Evolutionary conservation across 1,140 invertebrate genomes (phyloP).

Genomic region (Drosophila willistoni): DNA sequence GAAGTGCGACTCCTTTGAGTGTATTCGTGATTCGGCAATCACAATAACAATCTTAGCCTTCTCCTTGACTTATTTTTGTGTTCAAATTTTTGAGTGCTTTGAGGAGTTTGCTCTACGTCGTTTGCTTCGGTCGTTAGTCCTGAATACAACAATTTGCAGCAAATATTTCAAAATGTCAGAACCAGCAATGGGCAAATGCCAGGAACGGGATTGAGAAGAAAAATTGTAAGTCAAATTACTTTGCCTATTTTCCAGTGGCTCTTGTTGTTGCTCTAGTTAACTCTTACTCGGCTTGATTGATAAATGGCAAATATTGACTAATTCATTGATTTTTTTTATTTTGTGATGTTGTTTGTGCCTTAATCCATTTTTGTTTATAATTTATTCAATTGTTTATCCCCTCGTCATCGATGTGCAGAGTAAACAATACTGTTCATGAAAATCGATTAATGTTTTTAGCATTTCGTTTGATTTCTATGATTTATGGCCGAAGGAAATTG

Average conservation of each 20-base stretch:
- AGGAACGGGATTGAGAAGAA: conserved; percentile 23
- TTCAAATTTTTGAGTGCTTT: conserved; percentile 23
- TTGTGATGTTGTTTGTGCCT: not conserved
- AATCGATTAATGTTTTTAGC: conserved; percentile 69
- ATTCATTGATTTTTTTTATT: conserved; percentile 2
- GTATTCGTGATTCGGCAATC: not conserved
- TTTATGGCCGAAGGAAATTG: conserved; percentile 47
- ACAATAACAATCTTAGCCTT: not conserved
- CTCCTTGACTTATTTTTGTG: not conserved
- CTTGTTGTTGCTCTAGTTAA: not conserved
- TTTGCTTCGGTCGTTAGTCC: conserved; percentile 69
- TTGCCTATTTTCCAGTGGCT: conserved; percentile 26
- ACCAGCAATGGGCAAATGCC: conserved; percentile 64
- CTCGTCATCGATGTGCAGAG: conserved; percentile 21
- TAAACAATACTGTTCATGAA: conserved; percentile 51
- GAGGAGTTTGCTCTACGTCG: conserved; percentile 18
- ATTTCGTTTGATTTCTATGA: conserved; percentile 71
- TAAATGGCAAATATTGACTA: conserved; percentile 12
- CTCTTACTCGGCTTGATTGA: conserved; percentile 7
- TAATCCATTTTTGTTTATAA: conserved; percentile 57
- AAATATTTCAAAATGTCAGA: conserved; percentile 79
- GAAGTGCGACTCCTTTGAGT: not conserved
- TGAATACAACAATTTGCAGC: conserved; percentile 55
- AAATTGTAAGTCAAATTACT: conserved; percentile 47
- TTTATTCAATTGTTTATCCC: conserved; percentile 56